These are phyloP conservation scores for Zosterops hypoxanthus DNA, from an alignment of 2,113 vertebrate genomes.

Conservation along the genomic window DNA sequence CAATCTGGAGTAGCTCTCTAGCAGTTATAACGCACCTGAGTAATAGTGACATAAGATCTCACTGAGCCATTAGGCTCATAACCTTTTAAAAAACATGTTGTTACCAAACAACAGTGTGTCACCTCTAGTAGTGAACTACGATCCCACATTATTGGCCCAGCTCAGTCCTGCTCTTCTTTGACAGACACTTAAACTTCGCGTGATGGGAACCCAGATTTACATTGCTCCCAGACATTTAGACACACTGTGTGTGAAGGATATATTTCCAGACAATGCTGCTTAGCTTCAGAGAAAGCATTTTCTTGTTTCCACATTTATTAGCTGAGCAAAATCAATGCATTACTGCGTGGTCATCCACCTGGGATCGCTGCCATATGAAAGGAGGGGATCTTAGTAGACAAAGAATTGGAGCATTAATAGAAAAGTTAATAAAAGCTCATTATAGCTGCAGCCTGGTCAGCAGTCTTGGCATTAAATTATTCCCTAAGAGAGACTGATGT, in stretches of 20 bases:
- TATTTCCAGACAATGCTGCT: constrained; percentile 55
- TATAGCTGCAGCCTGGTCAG: constrained; percentile 12
- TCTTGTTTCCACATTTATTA: constrained; percentile 66
- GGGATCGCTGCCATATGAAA: background rate
- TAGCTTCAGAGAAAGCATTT: constrained; percentile 65
- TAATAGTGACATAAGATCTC: background rate
- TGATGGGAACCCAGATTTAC: constrained; percentile 18
- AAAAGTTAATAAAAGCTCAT: constrained; percentile 52
- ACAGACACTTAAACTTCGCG: constrained; percentile 15
- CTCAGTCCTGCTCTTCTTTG: constrained; percentile 2
- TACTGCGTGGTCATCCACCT: constrained; percentile 35
- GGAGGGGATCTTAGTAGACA: background rate
- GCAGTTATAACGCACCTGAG: background rate
- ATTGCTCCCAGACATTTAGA: constrained; percentile 48
- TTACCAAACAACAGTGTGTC: background rate
- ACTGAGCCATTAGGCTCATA: background rate
- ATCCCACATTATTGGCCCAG: background rate
- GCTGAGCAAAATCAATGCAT: constrained; percentile 11
- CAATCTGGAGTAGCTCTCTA: background rate
- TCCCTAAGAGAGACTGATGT: constrained; percentile 34
- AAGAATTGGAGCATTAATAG: background rate
- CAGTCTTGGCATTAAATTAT: background rate
- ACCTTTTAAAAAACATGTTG: background rate
- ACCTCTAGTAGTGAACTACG: background rate
- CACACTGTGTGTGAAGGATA: background rate